A percentile compares a stretch with the other conserved stretches of the same genome.
phyloP scores from a whole-genome alignment of 2,113 vertebrate genomes.

The Excalfactoria chinensis region DNA sequence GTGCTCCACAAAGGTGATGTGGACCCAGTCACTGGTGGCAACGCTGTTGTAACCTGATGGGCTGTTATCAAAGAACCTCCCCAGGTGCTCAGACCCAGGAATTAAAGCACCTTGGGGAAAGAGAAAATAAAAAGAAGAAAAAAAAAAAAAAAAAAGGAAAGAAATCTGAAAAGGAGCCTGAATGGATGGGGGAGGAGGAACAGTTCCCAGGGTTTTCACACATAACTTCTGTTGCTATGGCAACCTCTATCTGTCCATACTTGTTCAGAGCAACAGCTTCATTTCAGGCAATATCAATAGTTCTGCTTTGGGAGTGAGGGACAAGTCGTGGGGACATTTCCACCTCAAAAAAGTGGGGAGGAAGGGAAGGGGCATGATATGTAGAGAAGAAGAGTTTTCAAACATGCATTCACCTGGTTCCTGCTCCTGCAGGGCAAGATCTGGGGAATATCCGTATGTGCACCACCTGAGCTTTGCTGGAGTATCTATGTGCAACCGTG shows the following conservation, averaged over 20 bases:
- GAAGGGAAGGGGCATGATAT: fast-evolving
- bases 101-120: conserved; percentile 1
- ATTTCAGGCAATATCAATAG: not conserved
- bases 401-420: not conserved
- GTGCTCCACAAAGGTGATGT: not conserved
- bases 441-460: not conserved
- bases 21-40: not conserved
- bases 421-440: not conserved
- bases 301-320: not conserved
- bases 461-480: conserved; percentile 2
- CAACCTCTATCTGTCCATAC: conserved; percentile 66
- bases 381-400: conserved; percentile 2
- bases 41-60: fast-evolving
- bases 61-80: conserved; percentile 32
- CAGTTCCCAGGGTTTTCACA: conserved; percentile 59
- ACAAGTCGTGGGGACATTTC: not conserved
- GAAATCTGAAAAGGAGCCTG: conserved; percentile 50
- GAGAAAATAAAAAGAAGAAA: not conserved
- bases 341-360: not conserved
- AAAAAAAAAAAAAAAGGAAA: not conserved
- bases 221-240: conserved; percentile 72
- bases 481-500: not conserved
- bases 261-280: conserved; percentile 57
- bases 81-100: not conserved
- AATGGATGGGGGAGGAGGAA: conserved; percentile 32